Base-by-base conservation (phyloP, 2,113 vertebrate genomes). In the Alexandromys fortis region DNA sequence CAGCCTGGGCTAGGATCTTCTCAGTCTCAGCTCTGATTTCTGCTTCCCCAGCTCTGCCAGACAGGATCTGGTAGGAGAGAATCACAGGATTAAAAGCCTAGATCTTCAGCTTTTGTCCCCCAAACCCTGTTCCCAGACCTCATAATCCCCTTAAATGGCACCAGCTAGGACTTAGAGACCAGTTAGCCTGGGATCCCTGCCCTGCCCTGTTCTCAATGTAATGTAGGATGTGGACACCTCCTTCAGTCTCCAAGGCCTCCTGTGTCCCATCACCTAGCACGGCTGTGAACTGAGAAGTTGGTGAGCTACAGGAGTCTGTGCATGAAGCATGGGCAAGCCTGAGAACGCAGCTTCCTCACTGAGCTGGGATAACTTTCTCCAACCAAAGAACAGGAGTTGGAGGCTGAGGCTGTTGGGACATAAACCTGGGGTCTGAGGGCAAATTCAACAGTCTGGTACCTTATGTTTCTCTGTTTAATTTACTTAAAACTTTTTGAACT, bases 1-100 rank as follows among this genome's bases (percentile, higher is more conserved):
- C 67, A 35, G 30, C 13, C 30, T 33, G 67, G 67, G 30, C 67
- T 35, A 0, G 67, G 16, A 70, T 70, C 68, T n/a, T 1, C 33
- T 70, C 68, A 72, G 1, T 17, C 35, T 1, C 70, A n/a, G 19
- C 4, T 24, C 73, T 13, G 38, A 10, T 45, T 24, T 76, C 22
- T 2, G 3, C 5, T 24, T 5, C 24, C 24, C 12, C 22, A 12
- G 42, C 0, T 12, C 4, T 26, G 38, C 45, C 73, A 45, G 4
- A 45, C 4, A 26, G 24, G 6, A 12, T 45, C 38, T 76, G 21
- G n/a, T 75, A 42, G 24, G 24, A 76, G 28, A 26, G 11, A 0
- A 13, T 76, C 42, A 76, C 38, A 7, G 73, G 28, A 33, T 42
- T 45, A 26, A 45, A 45, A 11, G 73, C 73, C 73, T 2, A 4